Evolutionary conservation across 2,113 vertebrate genomes (phyloP), one percentile per base, ranked within the genome.

Genomic region (Cephalopholis sonnerati): DNA sequence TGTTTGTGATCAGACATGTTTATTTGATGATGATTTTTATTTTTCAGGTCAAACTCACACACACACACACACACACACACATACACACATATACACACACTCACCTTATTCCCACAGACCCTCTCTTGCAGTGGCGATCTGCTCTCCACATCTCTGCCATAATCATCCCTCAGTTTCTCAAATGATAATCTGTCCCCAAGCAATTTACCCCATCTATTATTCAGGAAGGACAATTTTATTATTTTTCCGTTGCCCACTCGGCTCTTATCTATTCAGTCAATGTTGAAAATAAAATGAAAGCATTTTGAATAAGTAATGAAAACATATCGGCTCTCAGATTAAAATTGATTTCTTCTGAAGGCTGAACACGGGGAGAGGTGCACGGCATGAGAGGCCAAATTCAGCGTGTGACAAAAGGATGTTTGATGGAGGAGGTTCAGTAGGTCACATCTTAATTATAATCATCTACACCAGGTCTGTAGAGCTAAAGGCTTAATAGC

Each of bases 221-320:
- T 86, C 87, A 92, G 18, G 25, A 64, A 77, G 70, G 67, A 61
- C 84, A 62, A 32, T 79, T 80, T 65, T 70, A 51, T 83, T 62
- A 66, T 58, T 75, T 57, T 80, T 54, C 62, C 48, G 39, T 74
- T 82, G 59, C 67, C 67, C 54, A 66, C 61, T 74, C 71, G 51
- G 46, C 63, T 66, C 54, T 83, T 75, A 77, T 87, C 86, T 81
- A 85, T 87, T 90, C 77, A 54, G 77, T 74, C 74, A 69, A 36
- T 74, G 74, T 79, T 77, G 81, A 83, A 83, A 89, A 84, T 74
- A 81, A 61, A 77, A 90, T 82, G 66, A 86, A 71, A 90, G 87
- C 76, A 78, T 68, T 74, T 48, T 86, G 58, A 83, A 90, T 90
- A 81, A 89, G 81, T 81, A 77, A 92, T 83, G 81, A 86, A 89